phyloP scores from a whole-genome alignment of 2,113 vertebrate genomes.

The Cephalopterus ornatus region DNA sequence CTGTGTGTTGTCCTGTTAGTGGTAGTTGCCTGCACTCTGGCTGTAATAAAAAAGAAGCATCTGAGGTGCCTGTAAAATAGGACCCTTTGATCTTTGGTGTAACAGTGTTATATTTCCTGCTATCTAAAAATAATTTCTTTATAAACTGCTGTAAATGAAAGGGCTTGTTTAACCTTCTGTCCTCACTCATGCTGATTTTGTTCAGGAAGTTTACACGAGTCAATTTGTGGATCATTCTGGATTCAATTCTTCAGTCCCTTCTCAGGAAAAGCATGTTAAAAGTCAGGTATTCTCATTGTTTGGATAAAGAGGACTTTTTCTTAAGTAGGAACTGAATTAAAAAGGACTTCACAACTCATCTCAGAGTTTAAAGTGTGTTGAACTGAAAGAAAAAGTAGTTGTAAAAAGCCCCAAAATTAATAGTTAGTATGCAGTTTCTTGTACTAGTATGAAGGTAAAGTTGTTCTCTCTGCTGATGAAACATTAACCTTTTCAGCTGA shows the following conservation, averaged over 20 bases:
- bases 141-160: constrained; percentile 20
- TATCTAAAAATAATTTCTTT: constrained; percentile 61
- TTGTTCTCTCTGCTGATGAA: background rate
- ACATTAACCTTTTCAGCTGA: background rate
- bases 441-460: background rate
- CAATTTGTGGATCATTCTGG: background rate
- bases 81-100: constrained; percentile 39
- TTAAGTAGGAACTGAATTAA: background rate
- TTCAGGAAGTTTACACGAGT: constrained; percentile 1
- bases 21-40: background rate
- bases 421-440: background rate
- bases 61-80: background rate
- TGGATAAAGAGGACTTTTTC: background rate
- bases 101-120: constrained; percentile 31
- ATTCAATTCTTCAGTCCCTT: background rate
- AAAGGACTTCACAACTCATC: background rate
- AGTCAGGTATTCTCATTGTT: background rate
- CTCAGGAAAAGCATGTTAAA: background rate
- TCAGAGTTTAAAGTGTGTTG: background rate
- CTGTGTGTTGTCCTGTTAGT: background rate
- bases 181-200: background rate
- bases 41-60: constrained; percentile 8
- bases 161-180: constrained; percentile 44
- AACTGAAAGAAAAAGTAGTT: background rate
- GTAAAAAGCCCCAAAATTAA: background rate